phyloP scores from a whole-genome alignment of 2,888 invertebrate genomes.

The Stenoptilia bipunctidactyla region DNA sequence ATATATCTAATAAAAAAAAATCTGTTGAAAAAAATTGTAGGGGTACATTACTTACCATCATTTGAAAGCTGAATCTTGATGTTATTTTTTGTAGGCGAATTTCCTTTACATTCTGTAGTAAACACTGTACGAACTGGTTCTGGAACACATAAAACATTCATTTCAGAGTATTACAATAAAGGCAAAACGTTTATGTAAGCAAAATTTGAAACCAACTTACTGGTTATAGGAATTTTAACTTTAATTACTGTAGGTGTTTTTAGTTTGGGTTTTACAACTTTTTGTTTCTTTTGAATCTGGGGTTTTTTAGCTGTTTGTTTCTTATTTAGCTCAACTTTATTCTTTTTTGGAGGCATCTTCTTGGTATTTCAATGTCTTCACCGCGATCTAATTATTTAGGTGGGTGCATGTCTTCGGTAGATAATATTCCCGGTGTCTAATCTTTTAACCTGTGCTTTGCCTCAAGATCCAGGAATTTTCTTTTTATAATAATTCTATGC shows the following conservation, averaged over 20 bases:
- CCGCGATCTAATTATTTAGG: too few relatives aligned
- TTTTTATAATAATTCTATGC: too few relatives aligned
- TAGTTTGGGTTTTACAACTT: conserved; percentile 19
- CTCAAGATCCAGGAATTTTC: too few relatives aligned
- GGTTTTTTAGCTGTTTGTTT: conserved; percentile 8
- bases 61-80: conserved; percentile 29
- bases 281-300: conserved; percentile 11
- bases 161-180: too few relatives aligned
- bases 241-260: conserved; percentile 23
- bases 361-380: too few relatives aligned
- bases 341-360: conserved; percentile 24
- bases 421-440: too few relatives aligned
- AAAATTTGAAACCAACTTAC: conserved; percentile 11
- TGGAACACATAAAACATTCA: too few relatives aligned
- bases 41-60: conserved; percentile 23
- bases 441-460: too few relatives aligned
- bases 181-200: conserved; percentile 5
- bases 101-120: not conserved
- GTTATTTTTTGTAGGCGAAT: conserved; percentile 6
- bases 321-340: conserved; percentile 15
- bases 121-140: too few relatives aligned
- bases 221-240: conserved; percentile 19
- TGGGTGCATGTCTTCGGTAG: too few relatives aligned
- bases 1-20: too few relatives aligned
- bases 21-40: conserved; percentile 3